Percentiles rank a stretch among this genome's conserved stretches.
phyloP scores from a whole-genome alignment of 2,797 vertebrate genomes.

The Parotocinclus haroldoi region DNA sequence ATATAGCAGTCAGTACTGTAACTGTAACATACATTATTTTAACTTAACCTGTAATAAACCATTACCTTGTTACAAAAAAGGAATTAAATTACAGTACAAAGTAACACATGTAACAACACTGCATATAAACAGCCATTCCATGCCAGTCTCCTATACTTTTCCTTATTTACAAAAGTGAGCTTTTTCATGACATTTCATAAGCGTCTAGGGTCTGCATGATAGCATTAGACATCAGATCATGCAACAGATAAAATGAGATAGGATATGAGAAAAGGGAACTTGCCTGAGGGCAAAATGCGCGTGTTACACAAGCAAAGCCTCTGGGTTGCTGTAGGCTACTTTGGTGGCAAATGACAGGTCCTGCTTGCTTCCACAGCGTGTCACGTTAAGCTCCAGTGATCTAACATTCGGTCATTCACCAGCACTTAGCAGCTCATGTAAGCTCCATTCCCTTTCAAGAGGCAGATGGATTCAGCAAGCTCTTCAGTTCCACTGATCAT shows the following conservation, averaged over 20 bases:
- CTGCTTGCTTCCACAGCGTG: slow-evolving; percentile 63
- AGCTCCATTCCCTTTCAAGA: slow-evolving; percentile 28
- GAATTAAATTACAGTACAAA: no score
- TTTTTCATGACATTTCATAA: slow-evolving; percentile 18
- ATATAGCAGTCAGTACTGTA: no score
- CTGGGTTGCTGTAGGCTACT: slow-evolving; percentile 75
- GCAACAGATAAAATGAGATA: slow-evolving; percentile 55
- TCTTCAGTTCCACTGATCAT: slow-evolving; percentile 35
- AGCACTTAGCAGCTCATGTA: slow-evolving; percentile 55
- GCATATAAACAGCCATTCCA: no score
- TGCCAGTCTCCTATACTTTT: neutral
- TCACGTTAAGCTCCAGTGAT: slow-evolving; percentile 52
- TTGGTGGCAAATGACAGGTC: slow-evolving; percentile 73
- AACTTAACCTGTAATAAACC: no score
- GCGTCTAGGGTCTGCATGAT: slow-evolving; percentile 53
- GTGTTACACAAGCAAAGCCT: slow-evolving; percentile 77
- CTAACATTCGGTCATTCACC: slow-evolving; percentile 59
- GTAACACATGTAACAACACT: no score
- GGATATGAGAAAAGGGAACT: slow-evolving; percentile 55
- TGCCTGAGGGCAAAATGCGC: slow-evolving; percentile 74
- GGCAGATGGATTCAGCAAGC: slow-evolving; percentile 32
- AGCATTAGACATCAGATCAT: slow-evolving; percentile 58
- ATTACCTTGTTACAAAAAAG: no score
- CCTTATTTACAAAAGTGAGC: slow-evolving; percentile 8
- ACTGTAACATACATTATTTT: no score